Conservation (phyloP, 2,888 invertebrate species). For the Andricus quercusramuli region DNA sequence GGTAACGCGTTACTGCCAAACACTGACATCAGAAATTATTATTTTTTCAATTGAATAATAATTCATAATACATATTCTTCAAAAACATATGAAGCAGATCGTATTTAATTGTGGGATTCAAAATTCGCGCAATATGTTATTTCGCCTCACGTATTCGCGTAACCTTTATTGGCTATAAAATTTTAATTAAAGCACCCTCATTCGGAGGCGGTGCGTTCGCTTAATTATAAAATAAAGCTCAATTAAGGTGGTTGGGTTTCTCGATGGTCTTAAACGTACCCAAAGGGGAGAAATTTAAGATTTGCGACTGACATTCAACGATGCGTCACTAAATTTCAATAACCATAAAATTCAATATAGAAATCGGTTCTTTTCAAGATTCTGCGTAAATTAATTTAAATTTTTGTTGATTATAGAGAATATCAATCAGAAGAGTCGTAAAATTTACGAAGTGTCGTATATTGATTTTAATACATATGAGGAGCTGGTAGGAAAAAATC, state of each 20-base stretch:
- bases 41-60: not conserved
- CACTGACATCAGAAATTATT: not conserved
- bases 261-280: conserved; percentile 10
- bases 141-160: conserved; percentile 27
- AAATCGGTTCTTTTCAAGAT: conserved; percentile 45
- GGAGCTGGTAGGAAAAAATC: not conserved
- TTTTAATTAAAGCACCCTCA: conserved; percentile 71
- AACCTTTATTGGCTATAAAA: conserved; percentile 59
- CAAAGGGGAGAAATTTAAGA: conserved; percentile 39
- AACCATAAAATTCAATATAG: conserved; percentile 63
- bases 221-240: conserved; percentile 64
- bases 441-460: not conserved
- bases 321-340: conserved; percentile 67
- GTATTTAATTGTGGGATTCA: not conserved
- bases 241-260: conserved; percentile 57
- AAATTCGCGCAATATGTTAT: conserved; percentile 11
- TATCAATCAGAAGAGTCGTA: not conserved
- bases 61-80: not conserved
- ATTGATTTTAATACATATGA: conserved; percentile 29
- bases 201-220: conserved; percentile 52
- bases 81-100: not conserved
- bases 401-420: conserved; percentile 28
- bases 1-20: too few relatives aligned
- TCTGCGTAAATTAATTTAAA: conserved; percentile 10
- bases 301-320: conserved; percentile 20